Conservation (phyloP, 35 echinoderm and acorn worm genomes). For the Ophiothrix spiculata region DNA sequence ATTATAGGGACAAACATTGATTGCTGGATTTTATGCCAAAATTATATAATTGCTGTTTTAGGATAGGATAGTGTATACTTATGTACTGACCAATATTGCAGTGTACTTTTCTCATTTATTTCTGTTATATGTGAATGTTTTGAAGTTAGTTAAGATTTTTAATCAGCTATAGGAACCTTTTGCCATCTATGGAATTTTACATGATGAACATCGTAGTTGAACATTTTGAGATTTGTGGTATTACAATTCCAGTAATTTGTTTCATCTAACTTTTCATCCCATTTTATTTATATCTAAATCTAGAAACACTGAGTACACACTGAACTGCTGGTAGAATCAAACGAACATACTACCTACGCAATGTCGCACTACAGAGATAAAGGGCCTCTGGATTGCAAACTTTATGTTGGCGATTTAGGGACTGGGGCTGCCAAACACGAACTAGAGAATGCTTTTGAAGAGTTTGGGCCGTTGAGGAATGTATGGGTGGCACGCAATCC, state of each 20-base stretch:
- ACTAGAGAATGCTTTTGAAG: slow-evolving; percentile 67
- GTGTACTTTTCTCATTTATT: not conserved
- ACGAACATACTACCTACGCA: not conserved
- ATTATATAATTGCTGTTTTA: not conserved
- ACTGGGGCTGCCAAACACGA: slow-evolving; percentile 77
- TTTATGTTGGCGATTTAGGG: slow-evolving; percentile 89
- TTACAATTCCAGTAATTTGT: too few species aligned
- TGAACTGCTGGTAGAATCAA: not conserved
- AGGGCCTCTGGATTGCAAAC: slow-evolving; percentile 84
- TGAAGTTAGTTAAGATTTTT: not conserved
- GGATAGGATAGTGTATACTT: not conserved
- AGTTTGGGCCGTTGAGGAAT: slow-evolving; percentile 66
- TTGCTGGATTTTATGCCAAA: not conserved
- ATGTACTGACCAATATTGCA: not conserved
- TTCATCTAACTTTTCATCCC: too few species aligned
- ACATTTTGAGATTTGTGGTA: too few species aligned
- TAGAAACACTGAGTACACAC: not conserved
- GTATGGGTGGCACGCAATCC: slow-evolving; percentile 96
- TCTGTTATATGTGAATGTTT: not conserved
- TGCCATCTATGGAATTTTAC: not conserved
- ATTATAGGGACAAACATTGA: too few species aligned
- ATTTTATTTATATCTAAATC: too few species aligned
- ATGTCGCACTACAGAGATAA: slow-evolving; percentile 73
- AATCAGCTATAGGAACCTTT: not conserved
- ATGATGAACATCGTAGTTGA: not conserved